These are phyloP conservation scores for Momotus momota DNA, from an alignment of 2,797 vertebrate species.

Conservation along the genomic window DNA sequence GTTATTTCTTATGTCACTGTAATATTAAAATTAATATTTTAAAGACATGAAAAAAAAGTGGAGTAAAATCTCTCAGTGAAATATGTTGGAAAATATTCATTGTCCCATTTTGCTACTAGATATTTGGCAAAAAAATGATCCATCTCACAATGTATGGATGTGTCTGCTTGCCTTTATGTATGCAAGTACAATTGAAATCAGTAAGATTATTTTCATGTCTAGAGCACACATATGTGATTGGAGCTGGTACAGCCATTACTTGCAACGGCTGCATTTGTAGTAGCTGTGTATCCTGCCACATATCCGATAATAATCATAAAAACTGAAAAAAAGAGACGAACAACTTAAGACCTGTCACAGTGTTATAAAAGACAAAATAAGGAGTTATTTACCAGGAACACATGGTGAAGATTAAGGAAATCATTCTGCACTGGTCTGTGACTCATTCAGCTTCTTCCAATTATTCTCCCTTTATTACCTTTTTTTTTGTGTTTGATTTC, in stretches of 20 bases:
- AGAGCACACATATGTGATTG: background rate
- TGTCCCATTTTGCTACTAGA: background rate
- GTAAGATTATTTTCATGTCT: background rate
- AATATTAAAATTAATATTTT: background rate
- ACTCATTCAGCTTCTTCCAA: slow-evolving; percentile 9
- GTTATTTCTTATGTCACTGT: background rate
- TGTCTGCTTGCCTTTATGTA: background rate
- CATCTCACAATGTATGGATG: background rate
- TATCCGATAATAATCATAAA: background rate
- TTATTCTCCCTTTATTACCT: slow-evolving; percentile 19
- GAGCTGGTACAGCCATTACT: background rate
- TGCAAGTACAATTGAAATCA: background rate
- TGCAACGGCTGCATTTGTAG: background rate
- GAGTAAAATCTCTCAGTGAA: background rate
- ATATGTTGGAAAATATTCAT: background rate
- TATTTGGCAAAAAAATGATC: background rate
- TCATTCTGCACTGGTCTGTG: background rate
- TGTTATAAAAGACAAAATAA: slow-evolving; percentile 23
- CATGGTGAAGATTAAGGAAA: slow-evolving; percentile 20
- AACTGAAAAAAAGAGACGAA: background rate
- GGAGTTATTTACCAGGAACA: slow-evolving; percentile 45
- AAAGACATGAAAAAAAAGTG: background rate
- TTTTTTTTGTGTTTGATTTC: slow-evolving; percentile 18
- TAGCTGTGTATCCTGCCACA: background rate
- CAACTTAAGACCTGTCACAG: background rate